A percentile compares a stretch with the other conserved stretches of the same genome.
Evolutionary conservation across 92 coral and sea anemone species (phyloP).

Genomic region (Phenganax subtilis): DNA sequence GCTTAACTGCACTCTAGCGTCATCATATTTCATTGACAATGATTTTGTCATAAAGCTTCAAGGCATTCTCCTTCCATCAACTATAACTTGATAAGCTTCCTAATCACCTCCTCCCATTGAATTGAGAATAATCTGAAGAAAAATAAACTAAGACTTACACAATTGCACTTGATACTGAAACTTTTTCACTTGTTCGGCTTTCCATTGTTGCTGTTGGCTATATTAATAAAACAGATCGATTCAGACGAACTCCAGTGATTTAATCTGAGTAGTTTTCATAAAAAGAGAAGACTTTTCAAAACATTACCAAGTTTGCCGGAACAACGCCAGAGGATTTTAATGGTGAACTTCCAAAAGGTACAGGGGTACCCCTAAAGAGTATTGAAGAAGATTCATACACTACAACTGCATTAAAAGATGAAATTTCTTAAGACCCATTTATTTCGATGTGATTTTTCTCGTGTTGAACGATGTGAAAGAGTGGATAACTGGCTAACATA

Average conservation of each 20-base stretch:
- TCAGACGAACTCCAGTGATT: not conserved
- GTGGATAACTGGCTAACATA: too few relatives aligned
- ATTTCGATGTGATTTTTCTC: too few relatives aligned
- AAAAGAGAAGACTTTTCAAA: too few relatives aligned
- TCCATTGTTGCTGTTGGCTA: slow-evolving; percentile 13
- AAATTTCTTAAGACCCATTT: too few relatives aligned
- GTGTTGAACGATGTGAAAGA: too few relatives aligned
- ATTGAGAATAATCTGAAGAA: not conserved
- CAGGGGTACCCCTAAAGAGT: slow-evolving; percentile 69
- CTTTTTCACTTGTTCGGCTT: slow-evolving; percentile 26
- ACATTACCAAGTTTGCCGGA: slow-evolving; percentile 47
- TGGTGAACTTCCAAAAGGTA: slow-evolving; percentile 79
- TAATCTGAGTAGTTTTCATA: not conserved
- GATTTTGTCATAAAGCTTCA: too few relatives aligned
- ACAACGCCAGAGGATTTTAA: slow-evolving; percentile 48
- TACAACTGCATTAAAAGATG: too few relatives aligned
- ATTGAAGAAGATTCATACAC: not conserved
- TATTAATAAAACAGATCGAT: not conserved
- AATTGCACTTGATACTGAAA: slow-evolving; percentile 4
- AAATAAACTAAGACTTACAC: not conserved
- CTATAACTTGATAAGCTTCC: too few relatives aligned
- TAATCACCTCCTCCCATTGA: not conserved
- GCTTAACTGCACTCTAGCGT: too few relatives aligned
- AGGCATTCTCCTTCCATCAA: not conserved
- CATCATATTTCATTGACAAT: too few relatives aligned